Evolutionary conservation across 1,140 invertebrate genomes (phyloP).

Genomic region (Plodia interpunctella): DNA sequence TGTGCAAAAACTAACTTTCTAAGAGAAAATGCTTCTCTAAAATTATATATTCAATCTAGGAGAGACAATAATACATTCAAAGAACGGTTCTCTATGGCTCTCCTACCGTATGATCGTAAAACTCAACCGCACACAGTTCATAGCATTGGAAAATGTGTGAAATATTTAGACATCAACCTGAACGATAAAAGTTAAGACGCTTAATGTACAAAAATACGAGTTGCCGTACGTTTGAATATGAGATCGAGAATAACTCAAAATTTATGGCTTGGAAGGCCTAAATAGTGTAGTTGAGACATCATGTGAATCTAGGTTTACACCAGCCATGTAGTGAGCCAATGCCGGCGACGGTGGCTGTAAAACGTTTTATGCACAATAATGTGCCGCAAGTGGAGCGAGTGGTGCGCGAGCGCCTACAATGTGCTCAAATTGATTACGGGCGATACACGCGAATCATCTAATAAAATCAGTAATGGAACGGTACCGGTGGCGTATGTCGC

Average conservation of each 20-base stretch:
- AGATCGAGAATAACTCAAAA: background rate
- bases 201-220: background rate
- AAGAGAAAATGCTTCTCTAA: background rate
- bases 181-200: background rate
- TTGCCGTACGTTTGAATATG: background rate
- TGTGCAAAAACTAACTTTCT: background rate
- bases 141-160: too few species aligned
- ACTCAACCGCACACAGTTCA: too few species aligned
- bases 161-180: too few species aligned
- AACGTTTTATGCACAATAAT: slow-evolving; percentile 52
- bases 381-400: slow-evolving; percentile 50
- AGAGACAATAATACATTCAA: too few species aligned
- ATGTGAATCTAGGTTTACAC: background rate
- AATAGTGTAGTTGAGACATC: background rate
- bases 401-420: slow-evolving; percentile 41
- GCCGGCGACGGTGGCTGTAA: slow-evolving; percentile 38
- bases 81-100: too few species aligned
- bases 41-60: too few species aligned
- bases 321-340: background rate
- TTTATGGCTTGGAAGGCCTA: background rate
- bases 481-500: slow-evolving; percentile 70
- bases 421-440: slow-evolving; percentile 65
- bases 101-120: too few species aligned
- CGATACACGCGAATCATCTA: slow-evolving; percentile 72
- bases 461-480: slow-evolving; percentile 74